Percentiles rank a stretch among this genome's conserved stretches.
These are phyloP conservation scores for Acromyrmex echinatior DNA, from an alignment of 1,140 invertebrate species.

Conservation along the genomic window DNA sequence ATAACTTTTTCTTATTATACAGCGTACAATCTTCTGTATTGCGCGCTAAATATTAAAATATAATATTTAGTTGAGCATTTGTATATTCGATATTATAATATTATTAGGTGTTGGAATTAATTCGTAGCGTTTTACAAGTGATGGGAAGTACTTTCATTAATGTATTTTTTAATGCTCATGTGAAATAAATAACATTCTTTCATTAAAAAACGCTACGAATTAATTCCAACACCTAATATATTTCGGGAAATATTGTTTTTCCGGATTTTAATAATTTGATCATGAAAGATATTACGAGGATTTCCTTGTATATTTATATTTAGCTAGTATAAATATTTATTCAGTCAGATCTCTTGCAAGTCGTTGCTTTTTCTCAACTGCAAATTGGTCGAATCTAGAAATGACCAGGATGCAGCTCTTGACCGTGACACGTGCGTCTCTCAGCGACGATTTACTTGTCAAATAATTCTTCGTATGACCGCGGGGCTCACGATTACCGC, in stretches of 20 bases:
- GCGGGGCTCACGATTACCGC: slow-evolving; percentile 65
- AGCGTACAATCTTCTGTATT: neutral
- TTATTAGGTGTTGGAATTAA: too few species aligned
- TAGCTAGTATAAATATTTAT: too few species aligned
- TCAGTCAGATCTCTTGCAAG: neutral
- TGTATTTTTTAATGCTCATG: too few species aligned
- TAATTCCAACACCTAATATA: too few species aligned
- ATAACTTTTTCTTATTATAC: slow-evolving; percentile 21
- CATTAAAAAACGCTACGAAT: too few species aligned
- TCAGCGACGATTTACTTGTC: slow-evolving; percentile 69
- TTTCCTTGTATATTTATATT: too few species aligned
- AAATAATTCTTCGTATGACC: slow-evolving; percentile 67
- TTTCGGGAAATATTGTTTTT: neutral
- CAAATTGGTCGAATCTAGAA: slow-evolving; percentile 33
- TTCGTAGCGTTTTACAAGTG: too few species aligned
- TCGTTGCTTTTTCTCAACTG: neutral
- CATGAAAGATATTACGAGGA: too few species aligned
- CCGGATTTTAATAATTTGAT: neutral
- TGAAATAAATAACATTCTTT: too few species aligned
- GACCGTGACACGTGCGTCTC: slow-evolving; percentile 60
- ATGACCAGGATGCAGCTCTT: slow-evolving; percentile 29
- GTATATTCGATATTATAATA: neutral
- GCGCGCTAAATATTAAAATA: neutral
- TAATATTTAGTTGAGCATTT: neutral
- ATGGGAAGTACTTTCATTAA: too few species aligned